Evolutionary conservation across 2,888 invertebrate species (phyloP).

Genomic region (Acleris holmiana): DNA sequence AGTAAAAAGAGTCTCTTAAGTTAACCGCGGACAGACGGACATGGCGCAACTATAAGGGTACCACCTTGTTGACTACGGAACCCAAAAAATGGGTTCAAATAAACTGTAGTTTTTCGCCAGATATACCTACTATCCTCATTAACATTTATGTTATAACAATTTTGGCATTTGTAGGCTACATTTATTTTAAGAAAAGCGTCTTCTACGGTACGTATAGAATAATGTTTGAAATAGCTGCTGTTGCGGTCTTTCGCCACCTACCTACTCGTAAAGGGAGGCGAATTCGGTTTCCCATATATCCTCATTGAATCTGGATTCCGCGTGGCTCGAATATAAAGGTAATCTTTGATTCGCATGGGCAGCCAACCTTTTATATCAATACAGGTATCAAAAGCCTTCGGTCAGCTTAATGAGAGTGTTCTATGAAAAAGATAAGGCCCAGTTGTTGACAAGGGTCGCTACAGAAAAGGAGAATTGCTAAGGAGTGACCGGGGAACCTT

Average conservation of each 20-base stretch:
- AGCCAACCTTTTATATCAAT: slow-evolving; percentile 45
- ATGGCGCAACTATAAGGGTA: too few species aligned
- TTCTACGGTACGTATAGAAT: too few species aligned
- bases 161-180: too few species aligned
- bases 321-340: slow-evolving; percentile 29
- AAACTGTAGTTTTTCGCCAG: too few species aligned
- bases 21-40: too few species aligned
- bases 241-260: neutral
- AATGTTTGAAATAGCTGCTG: too few species aligned
- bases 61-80: too few species aligned
- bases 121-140: too few species aligned
- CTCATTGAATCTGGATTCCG: slow-evolving; percentile 16
- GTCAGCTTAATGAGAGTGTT: slow-evolving; percentile 68
- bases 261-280: neutral
- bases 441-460: slow-evolving; percentile 70
- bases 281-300: slow-evolving; percentile 18
- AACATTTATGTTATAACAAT: too few species aligned
- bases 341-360: slow-evolving; percentile 41
- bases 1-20: too few species aligned
- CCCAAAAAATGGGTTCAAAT: neutral
- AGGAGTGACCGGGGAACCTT: slow-evolving; percentile 64
- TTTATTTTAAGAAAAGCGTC: too few species aligned
- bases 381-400: slow-evolving; percentile 56
- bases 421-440: slow-evolving; percentile 62
- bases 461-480: slow-evolving; percentile 67